Evolutionary conservation across 1,140 invertebrate genomes (phyloP), one percentile per base, ranked within the genome.

Genomic region (Anagrus nilaparvatae): DNA sequence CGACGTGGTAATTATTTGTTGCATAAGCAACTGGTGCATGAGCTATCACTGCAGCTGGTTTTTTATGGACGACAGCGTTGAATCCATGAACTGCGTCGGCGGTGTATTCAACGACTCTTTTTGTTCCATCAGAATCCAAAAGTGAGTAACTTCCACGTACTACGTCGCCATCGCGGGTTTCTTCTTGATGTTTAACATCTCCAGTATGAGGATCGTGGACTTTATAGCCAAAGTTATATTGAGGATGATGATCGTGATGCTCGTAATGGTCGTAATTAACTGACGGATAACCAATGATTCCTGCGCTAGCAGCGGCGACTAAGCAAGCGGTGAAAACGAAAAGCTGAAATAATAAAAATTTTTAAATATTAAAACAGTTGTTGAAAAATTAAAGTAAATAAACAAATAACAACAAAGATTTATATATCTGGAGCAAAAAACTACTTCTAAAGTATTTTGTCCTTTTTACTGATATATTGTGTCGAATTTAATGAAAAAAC

Each of bases 281-380:
- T 39, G 17, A 17, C 18, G 34, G 28, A 30, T 30, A 10, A 10
- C 31, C 27, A 3, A 17, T 25, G 9, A 64, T 12, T 18, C 63
- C 67, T 40, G 65, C 70, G 12, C 51, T 55, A 38, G 65, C 67
- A n/a, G 59, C 61, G 12, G 69, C 69, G 42, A 72, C 51, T 27
- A 67, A 42, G 38, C 61, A 59, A 43, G 59, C 54, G 8, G 40
- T 10, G 46, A 73, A 47, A 20, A 58, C 48, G 41, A 69, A 41
- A 41, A 73, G 59, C 69, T 73, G 50, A n/a, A 44, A 45, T 35
- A 7, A 5, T 25, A 25, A 7, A 7, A 25, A 5, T 25, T 7
- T 25, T 25, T 25, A 7, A 7, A 25, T 25, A 25, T 25, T 8
- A 25, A 25, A 25, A 25, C 24, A 8, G 24, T 12, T n/a, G n/a